Percentiles rank a stretch among this genome's conserved stretches.
Conservation (phyloP, 35 echinoderm and acorn worm species). For the Apostichopus parvimensis region DNA sequence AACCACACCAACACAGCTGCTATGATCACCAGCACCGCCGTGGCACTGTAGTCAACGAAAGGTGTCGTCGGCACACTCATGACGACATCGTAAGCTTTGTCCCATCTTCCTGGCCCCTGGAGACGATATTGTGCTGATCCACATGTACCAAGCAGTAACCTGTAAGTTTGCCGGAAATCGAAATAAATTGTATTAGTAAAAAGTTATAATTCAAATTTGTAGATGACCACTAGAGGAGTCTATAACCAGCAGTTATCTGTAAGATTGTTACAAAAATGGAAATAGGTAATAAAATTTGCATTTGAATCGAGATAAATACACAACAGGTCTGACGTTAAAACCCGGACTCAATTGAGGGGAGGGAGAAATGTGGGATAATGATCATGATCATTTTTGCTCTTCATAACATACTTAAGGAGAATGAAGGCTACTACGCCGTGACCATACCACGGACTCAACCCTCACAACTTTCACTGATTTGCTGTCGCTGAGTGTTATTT, state of each 20-base stretch:
- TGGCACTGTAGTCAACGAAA: conserved; percentile 62
- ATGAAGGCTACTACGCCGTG: no score
- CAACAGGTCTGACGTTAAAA: no score
- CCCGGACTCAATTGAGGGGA: no score
- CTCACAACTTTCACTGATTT: no score
- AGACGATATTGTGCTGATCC: conserved; percentile 95
- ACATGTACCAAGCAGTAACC: conserved; percentile 83
- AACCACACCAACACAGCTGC: conserved; percentile 20
- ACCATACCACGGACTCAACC: no score
- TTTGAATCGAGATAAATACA: no score
- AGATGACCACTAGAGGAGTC: no score
- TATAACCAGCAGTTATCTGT: no score
- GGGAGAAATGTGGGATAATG: no score
- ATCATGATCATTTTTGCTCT: no score
- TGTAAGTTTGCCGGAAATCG: conserved; percentile 13
- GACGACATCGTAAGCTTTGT: conserved; percentile 66
- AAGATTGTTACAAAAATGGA: background rate
- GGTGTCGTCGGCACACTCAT: conserved; percentile 73
- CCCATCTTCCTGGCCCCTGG: conserved; percentile 82
- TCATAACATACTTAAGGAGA: no score
- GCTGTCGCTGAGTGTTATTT: no score
- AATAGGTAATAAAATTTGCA: background rate
- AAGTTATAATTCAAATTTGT: background rate
- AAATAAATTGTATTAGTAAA: background rate
- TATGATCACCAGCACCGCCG: conserved; percentile 38